Evolutionary conservation across 2,888 invertebrate species (phyloP).

Genomic region (Anarsia innoxiella): DNA sequence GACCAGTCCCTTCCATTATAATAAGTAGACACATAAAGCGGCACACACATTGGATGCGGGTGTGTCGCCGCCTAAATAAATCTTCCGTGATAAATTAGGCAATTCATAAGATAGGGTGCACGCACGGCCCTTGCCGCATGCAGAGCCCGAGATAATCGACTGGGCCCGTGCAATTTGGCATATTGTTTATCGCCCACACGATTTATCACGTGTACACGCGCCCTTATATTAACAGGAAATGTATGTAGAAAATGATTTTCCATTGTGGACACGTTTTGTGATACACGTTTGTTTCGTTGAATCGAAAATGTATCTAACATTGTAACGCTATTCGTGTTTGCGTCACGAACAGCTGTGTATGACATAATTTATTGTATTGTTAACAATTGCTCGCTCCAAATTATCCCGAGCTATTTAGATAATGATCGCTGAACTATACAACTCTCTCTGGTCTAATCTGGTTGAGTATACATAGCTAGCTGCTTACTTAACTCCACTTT

Average conservation of each 20-base stretch:
- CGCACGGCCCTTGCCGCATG: slow-evolving; percentile 35
- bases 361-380: slow-evolving; percentile 26
- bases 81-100: slow-evolving; percentile 58
- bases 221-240: slow-evolving; percentile 29
- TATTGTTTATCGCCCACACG: slow-evolving; percentile 28
- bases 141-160: slow-evolving; percentile 40
- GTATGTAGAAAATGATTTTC: slow-evolving; percentile 12
- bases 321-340: slow-evolving; percentile 8
- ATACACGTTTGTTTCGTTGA: slow-evolving; percentile 4
- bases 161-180: slow-evolving; percentile 37
- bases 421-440: too few species aligned
- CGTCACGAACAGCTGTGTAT: slow-evolving; percentile 26
- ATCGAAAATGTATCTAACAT: background rate
- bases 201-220: slow-evolving; percentile 20
- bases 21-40: slow-evolving; percentile 18
- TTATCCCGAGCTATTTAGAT: slow-evolving; percentile 1
- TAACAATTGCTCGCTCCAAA: slow-evolving; percentile 15
- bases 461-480: too few species aligned
- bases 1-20: slow-evolving; percentile 22
- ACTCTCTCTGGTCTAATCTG: too few species aligned
- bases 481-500: background rate
- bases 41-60: slow-evolving; percentile 42
- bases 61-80: slow-evolving; percentile 49
- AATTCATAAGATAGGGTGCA: slow-evolving; percentile 56
- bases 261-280: slow-evolving; percentile 4